Conservation (phyloP, 2,888 invertebrate species). For the Bembecia ichneumoniformis region DNA sequence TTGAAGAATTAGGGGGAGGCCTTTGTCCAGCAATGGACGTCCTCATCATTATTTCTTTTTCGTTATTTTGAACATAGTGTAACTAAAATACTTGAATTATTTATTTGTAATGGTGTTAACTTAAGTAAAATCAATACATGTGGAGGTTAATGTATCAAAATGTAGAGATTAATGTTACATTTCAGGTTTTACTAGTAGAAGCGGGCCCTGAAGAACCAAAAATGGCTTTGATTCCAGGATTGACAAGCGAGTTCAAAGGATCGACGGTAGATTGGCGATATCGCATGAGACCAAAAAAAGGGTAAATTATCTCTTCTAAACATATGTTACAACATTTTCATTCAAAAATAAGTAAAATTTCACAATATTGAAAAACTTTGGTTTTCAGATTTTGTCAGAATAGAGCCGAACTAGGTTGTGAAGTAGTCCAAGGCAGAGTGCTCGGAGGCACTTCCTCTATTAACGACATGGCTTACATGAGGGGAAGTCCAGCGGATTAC, state of each 20-base stretch:
- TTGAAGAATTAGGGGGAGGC: too few relatives aligned
- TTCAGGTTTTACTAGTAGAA: conserved; percentile 48
- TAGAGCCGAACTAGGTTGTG: conserved; percentile 42
- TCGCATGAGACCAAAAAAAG: conserved; percentile 54
- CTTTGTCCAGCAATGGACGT: too few relatives aligned
- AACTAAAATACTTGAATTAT: too few relatives aligned
- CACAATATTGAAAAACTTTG: background rate
- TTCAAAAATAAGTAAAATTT: background rate
- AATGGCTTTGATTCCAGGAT: conserved; percentile 53
- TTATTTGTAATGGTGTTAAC: too few relatives aligned
- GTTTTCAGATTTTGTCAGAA: conserved; percentile 54
- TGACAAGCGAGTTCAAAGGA: conserved; percentile 57
- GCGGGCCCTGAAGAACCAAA: conserved; percentile 59
- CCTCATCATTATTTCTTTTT: too few relatives aligned
- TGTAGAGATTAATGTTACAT: too few relatives aligned
- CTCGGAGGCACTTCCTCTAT: conserved; percentile 58
- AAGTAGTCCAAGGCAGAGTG: conserved; percentile 55
- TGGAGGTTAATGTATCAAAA: too few relatives aligned
- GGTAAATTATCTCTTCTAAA: conserved; percentile 26
- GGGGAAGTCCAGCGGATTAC: conserved; percentile 60
- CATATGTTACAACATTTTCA: too few relatives aligned
- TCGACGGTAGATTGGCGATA: conserved; percentile 58
- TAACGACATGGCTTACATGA: conserved; percentile 62
- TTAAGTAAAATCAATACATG: background rate
- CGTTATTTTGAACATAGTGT: too few relatives aligned